Evolutionary conservation across 1,140 invertebrate species (phyloP).

Genomic region (Mercenaria mercenaria): DNA sequence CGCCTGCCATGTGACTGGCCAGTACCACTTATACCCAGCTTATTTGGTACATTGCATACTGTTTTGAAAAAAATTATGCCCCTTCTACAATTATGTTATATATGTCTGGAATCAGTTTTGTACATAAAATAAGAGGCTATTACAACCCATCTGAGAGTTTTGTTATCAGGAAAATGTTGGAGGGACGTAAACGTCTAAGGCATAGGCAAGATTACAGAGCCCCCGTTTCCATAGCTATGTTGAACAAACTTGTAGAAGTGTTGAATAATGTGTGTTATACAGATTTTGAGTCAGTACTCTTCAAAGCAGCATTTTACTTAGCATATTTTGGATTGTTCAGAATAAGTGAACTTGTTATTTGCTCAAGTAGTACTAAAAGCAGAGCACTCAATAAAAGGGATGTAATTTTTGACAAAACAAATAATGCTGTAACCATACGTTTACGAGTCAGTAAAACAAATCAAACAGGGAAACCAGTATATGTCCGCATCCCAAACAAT

Average conservation of each 20-base stretch:
- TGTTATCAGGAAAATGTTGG: conserved; percentile 19
- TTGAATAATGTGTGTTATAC: not conserved
- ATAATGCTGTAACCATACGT: not conserved
- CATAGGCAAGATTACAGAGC: not conserved
- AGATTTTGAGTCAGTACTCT: not conserved
- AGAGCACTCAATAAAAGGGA: not conserved
- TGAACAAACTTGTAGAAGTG: not conserved
- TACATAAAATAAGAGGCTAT: not conserved
- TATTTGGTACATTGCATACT: not conserved
- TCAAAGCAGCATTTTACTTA: not conserved
- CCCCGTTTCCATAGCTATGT: not conserved
- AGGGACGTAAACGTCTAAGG: not conserved
- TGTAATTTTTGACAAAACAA: not conserved
- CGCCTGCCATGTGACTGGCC: not conserved
- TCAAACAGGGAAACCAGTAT: not conserved
- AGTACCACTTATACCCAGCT: not conserved
- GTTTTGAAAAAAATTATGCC: not conserved
- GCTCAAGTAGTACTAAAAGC: not conserved
- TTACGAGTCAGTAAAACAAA: not conserved
- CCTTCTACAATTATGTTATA: not conserved
- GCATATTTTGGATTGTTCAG: conserved; percentile 29
- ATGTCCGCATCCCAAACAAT: not conserved
- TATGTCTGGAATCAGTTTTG: conserved; percentile 7
- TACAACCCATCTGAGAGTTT: not conserved
- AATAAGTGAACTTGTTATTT: conserved; percentile 18